A percentile compares a stretch with the other conserved stretches of the same genome.
Conservation (phyloP, 2,888 invertebrate genomes). For the Notodonta dromedarius region DNA sequence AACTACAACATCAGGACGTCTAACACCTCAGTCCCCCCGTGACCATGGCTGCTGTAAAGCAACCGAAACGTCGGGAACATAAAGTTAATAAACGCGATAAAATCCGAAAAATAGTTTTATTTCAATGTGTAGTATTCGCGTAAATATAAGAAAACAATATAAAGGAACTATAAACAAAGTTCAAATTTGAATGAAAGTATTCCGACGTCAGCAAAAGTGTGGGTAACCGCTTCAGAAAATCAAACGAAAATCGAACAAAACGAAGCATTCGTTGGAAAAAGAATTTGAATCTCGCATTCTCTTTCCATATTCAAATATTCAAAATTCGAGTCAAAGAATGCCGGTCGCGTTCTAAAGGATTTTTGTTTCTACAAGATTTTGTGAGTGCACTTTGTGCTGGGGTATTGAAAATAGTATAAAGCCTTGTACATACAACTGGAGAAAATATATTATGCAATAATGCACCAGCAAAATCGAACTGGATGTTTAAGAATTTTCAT, state of each 20-base stretch:
- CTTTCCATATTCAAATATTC: slow-evolving; percentile 5
- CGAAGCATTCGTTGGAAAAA: neutral
- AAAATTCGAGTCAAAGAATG: slow-evolving; percentile 4
- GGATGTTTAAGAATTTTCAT: too few species aligned
- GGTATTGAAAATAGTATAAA: neutral
- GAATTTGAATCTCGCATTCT: slow-evolving; percentile 4
- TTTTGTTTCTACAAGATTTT: slow-evolving; percentile 7
- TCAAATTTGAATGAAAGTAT: neutral
- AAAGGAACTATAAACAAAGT: neutral
- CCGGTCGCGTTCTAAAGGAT: neutral
- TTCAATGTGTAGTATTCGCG: too few species aligned
- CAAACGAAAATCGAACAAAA: slow-evolving; percentile 4
- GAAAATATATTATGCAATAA: neutral
- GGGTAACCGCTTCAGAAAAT: slow-evolving; percentile 2
- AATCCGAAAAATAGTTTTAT: too few species aligned
- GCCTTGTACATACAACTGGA: neutral
- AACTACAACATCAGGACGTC: too few species aligned
- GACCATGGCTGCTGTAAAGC: too few species aligned
- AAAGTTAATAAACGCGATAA: too few species aligned
- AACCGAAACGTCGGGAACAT: too few species aligned
- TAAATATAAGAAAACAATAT: too few species aligned
- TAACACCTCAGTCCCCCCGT: too few species aligned
- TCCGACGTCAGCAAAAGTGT: neutral
- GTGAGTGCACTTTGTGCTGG: neutral
- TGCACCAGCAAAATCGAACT: too few species aligned